These are phyloP conservation scores for Heliconius hewitsoni DNA, from an alignment of 1,140 invertebrate genomes.

Conservation along the genomic window DNA sequence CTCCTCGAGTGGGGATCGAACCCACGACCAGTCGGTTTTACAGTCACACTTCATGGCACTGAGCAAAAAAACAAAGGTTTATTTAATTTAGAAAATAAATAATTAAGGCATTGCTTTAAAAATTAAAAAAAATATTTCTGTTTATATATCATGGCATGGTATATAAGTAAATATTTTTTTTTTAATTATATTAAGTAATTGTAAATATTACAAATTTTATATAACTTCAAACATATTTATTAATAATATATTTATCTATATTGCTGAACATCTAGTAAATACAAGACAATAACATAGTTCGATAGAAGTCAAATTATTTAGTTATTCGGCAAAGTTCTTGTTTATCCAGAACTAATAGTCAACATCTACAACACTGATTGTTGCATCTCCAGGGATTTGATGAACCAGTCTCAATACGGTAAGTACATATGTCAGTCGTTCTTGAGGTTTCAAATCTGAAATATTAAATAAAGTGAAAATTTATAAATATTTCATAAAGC, in stretches of 20 bases:
- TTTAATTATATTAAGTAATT: too few relatives aligned
- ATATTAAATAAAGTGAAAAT: not conserved
- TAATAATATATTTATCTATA: not conserved
- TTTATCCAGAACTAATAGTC: slow-evolving; percentile 8
- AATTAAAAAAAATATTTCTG: too few relatives aligned
- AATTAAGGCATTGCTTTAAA: too few relatives aligned
- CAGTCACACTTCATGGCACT: not conserved
- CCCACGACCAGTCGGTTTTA: too few relatives aligned
- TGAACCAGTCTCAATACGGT: not conserved
- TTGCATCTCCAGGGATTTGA: not conserved
- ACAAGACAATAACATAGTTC: slow-evolving; percentile 2
- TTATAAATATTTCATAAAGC: too few relatives aligned
- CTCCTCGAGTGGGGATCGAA: too few relatives aligned
- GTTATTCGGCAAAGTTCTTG: slow-evolving; percentile 22
- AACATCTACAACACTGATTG: not conserved
- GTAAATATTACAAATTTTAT: too few relatives aligned
- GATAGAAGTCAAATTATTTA: slow-evolving; percentile 30
- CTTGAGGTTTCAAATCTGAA: not conserved
- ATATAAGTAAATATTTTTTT: too few relatives aligned
- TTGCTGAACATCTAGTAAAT: slow-evolving; percentile 21
- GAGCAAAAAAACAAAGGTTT: too few relatives aligned
- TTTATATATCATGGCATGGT: too few relatives aligned
- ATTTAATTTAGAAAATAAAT: too few relatives aligned
- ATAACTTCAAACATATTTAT: not conserved
- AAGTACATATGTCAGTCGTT: not conserved